These are phyloP conservation scores for Chloroceryle aenea DNA, from an alignment of 2,113 vertebrate species.

Conservation along the genomic window DNA sequence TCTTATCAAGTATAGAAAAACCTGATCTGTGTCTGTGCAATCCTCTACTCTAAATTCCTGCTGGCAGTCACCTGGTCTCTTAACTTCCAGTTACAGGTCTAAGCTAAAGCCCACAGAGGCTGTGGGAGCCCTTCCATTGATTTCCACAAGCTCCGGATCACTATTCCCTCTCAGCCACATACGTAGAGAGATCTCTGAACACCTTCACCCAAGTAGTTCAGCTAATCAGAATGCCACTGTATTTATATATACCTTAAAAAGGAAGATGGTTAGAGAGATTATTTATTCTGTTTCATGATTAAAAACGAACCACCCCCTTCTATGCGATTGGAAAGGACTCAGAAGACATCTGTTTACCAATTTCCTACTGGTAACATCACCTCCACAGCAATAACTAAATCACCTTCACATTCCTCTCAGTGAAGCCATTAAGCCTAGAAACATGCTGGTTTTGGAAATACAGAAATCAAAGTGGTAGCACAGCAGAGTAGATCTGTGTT, in stretches of 20 bases:
- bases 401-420: constrained; percentile 82
- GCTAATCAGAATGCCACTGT: neutral
- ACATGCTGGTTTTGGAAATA: constrained; percentile 87
- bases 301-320: constrained; percentile 28
- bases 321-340: constrained; percentile 67
- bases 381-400: constrained; percentile 80
- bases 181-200: neutral
- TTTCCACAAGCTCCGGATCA: neutral
- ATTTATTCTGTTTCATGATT: constrained; percentile 28
- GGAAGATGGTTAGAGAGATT: constrained; percentile 25
- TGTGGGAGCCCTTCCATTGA: constrained; percentile 42
- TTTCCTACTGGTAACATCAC: constrained; percentile 78
- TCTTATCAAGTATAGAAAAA: constrained; percentile 42
- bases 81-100: constrained; percentile 30
- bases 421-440: constrained; percentile 89
- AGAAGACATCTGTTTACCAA: constrained; percentile 72
- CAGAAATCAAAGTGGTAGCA: constrained; percentile 84
- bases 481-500: constrained; percentile 82
- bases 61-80: constrained; percentile 53
- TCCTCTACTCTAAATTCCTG: constrained; percentile 50
- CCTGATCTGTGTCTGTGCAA: constrained; percentile 41
- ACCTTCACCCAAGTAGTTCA: neutral
- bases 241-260: constrained; percentile 6
- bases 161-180: neutral
- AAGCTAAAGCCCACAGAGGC: constrained; percentile 40